These are phyloP conservation scores for Accipiter cooperii DNA, from an alignment of 2,113 vertebrate genomes.

Conservation along the genomic window DNA sequence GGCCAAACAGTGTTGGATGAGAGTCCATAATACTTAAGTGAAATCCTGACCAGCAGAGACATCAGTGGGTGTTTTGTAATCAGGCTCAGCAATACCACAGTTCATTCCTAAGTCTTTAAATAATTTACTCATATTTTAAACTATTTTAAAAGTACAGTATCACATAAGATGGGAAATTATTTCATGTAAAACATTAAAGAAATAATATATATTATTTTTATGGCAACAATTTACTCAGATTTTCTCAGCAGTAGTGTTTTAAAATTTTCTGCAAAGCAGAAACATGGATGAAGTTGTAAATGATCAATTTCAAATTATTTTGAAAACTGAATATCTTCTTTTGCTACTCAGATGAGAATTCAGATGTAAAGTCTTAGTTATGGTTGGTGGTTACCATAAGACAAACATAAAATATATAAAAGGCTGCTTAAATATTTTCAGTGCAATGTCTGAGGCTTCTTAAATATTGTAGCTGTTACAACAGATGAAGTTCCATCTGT, in stretches of 20 bases:
- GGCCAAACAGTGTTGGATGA: background rate
- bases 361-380: background rate
- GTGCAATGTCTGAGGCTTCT: background rate
- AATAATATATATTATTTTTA: background rate
- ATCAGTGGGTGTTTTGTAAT: background rate
- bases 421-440: conserved; percentile 30
- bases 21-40: background rate
- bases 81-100: background rate
- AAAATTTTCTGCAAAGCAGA: background rate
- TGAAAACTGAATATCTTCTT: background rate
- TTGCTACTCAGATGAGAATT: background rate
- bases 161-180: background rate
- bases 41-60: background rate
- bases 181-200: background rate
- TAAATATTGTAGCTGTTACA: conserved; percentile 31
- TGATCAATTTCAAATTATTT: background rate
- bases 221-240: background rate
- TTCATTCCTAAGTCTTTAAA: background rate
- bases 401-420: background rate
- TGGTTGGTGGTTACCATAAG: background rate
- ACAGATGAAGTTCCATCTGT: conserved; percentile 47
- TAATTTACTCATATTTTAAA: background rate
- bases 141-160: background rate
- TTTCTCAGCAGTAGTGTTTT: background rate
- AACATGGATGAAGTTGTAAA: background rate